phyloP scores from a whole-genome alignment of 2,888 invertebrate species.

The Dryomyza anilis region DNA sequence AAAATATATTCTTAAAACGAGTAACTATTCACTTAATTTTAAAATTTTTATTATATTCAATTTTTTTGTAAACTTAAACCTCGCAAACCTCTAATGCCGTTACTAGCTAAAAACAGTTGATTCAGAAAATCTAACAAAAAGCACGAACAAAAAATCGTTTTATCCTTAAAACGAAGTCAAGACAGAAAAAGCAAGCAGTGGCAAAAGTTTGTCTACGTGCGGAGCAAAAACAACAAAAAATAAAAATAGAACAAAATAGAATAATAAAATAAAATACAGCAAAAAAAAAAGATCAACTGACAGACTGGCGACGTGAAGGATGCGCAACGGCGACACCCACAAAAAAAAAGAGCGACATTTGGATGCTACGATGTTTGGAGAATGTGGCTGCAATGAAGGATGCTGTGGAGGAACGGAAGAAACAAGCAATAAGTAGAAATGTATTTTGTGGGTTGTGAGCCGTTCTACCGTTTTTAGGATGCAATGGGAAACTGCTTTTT shows the following conservation, averaged over 20 bases:
- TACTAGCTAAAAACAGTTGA: no score
- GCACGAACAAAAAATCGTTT: neutral
- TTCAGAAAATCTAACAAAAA: neutral
- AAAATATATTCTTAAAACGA: no score
- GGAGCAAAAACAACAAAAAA: conserved; percentile 17
- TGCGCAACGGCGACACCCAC: no score
- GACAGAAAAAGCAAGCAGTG: neutral
- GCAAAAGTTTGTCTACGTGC: neutral
- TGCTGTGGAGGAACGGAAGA: neutral
- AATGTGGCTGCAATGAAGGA: neutral
- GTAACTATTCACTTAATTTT: no score
- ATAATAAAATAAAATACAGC: neutral
- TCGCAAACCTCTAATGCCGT: no score
- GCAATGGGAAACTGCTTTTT: no score
- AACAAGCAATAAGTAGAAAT: neutral
- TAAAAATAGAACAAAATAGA: conserved; percentile 22
- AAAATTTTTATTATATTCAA: no score
- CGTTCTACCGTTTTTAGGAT: no score
- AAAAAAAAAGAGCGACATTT: neutral
- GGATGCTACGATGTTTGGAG: no score
- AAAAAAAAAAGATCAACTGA: neutral
- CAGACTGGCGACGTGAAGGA: neutral
- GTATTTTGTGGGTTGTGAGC: no score
- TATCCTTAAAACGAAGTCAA: conserved; percentile 13
- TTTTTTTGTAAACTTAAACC: no score